phyloP scores from a whole-genome alignment of 2,888 invertebrate species.

The Cryptus armator region DNA sequence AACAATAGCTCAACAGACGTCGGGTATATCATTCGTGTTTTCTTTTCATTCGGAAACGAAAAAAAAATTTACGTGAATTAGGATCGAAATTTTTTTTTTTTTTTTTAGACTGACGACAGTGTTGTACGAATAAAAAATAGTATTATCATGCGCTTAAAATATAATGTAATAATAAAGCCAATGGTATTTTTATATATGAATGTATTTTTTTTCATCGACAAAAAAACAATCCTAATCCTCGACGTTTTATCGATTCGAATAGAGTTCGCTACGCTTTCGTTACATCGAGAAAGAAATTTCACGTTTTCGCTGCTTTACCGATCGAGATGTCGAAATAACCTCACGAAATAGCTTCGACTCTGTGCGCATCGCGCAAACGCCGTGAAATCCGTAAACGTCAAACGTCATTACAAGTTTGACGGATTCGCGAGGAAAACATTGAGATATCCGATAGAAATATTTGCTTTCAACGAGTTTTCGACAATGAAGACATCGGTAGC shows the following conservation, averaged over 20 bases:
- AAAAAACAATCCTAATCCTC: neutral
- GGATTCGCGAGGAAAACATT: conserved; percentile 28
- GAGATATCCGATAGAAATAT: neutral
- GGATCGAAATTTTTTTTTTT: conserved; percentile 49
- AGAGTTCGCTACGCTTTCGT: too few relatives aligned
- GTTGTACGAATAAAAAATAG: conserved; percentile 73
- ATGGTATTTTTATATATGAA: conserved; percentile 77
- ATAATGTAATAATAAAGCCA: conserved; percentile 76
- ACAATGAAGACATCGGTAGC: conserved; percentile 78
- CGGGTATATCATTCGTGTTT: conserved; percentile 42
- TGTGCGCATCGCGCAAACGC: neutral
- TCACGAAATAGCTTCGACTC: neutral
- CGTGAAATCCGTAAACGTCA: conserved; percentile 25
- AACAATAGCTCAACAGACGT: conserved; percentile 20
- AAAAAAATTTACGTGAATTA: conserved; percentile 45
- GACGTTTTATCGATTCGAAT: too few relatives aligned
- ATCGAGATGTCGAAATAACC: conserved; percentile 7
- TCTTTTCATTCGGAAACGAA: neutral
- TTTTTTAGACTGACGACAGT: conserved; percentile 75
- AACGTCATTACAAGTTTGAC: conserved; percentile 34
- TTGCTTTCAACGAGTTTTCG: conserved; percentile 6
- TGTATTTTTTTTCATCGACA: conserved; percentile 10
- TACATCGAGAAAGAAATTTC: neutral
- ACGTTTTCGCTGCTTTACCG: conserved; percentile 29
- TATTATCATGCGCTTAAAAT: conserved; percentile 77